These are phyloP conservation scores for Agrotis segetum DNA, from an alignment of 2,888 invertebrate genomes.

Conservation along the genomic window DNA sequence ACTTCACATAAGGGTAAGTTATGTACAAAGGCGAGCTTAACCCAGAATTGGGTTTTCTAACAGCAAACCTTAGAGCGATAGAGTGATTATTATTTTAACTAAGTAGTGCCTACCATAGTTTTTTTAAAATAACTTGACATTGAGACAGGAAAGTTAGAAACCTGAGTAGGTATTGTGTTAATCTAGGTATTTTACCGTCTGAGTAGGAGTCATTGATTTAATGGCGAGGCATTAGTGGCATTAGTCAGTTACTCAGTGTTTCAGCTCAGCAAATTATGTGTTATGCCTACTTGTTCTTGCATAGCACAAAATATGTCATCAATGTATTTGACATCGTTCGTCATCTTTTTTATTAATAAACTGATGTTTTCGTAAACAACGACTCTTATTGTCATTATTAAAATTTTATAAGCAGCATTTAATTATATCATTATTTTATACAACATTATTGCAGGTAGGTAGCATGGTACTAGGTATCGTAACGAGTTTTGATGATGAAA, in stretches of 20 bases:
- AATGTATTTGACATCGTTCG: conserved; percentile 15
- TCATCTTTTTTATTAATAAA: conserved; percentile 28
- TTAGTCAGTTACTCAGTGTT: conserved; percentile 33
- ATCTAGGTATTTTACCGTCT: conserved; percentile 16
- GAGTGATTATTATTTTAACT: too few relatives aligned
- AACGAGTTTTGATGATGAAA: too few relatives aligned
- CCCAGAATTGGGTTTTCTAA: too few relatives aligned
- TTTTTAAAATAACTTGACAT: conserved; percentile 41
- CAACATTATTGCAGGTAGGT: too few relatives aligned
- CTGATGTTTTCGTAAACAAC: conserved; percentile 25
- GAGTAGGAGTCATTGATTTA: conserved; percentile 25
- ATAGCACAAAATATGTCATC: conserved; percentile 1
- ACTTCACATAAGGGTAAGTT: too few relatives aligned
- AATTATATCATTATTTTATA: too few relatives aligned
- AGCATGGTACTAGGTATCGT: too few relatives aligned
- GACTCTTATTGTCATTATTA: not conserved
- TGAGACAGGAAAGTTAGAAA: conserved; percentile 46
- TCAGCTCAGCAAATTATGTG: conserved; percentile 21
- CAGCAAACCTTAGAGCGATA: too few relatives aligned
- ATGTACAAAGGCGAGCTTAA: too few relatives aligned
- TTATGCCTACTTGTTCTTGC: conserved; percentile 16
- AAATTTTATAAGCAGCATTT: not conserved
- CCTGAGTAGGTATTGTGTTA: conserved; percentile 24
- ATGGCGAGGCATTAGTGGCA: conserved; percentile 28
- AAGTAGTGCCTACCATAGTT: not conserved